phyloP scores from a whole-genome alignment of 2,113 vertebrate species.

The Herpetotheres cachinnans region DNA sequence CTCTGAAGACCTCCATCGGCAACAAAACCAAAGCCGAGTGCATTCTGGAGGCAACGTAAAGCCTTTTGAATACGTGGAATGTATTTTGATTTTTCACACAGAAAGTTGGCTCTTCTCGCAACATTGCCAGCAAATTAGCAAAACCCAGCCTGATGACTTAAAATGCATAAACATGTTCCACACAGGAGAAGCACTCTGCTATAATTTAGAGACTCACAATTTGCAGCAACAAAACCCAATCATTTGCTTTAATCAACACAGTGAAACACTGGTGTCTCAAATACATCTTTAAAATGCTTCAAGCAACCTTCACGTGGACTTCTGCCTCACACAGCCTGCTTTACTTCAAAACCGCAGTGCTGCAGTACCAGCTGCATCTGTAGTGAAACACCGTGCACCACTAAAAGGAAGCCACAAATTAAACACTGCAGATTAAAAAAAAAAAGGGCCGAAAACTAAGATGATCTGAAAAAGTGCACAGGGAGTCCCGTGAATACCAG shows the following conservation, averaged over 20 bases:
- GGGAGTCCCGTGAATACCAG: neutral
- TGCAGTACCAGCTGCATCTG: neutral
- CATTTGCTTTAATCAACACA: accelerated
- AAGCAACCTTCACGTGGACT: neutral
- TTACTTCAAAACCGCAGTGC: neutral
- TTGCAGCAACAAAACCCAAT: neutral
- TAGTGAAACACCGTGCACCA: accelerated
- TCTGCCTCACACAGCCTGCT: neutral
- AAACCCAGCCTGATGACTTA: neutral
- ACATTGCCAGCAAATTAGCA: neutral
- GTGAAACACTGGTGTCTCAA: accelerated
- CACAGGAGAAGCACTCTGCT: neutral
- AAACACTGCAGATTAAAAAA: neutral
- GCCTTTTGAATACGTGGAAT: neutral
- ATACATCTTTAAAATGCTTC: neutral
- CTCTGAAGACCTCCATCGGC: neutral
- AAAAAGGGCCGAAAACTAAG: neutral
- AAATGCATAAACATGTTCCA: neutral
- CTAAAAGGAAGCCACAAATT: neutral
- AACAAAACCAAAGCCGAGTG: neutral
- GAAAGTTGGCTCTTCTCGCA: neutral
- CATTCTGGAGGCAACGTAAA: neutral
- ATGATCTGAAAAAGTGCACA: neutral
- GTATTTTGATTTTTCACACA: neutral
- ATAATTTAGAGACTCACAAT: neutral